Conservation (phyloP, 2,797 vertebrate genomes). For the Acrocephalus scirpaceus region DNA sequence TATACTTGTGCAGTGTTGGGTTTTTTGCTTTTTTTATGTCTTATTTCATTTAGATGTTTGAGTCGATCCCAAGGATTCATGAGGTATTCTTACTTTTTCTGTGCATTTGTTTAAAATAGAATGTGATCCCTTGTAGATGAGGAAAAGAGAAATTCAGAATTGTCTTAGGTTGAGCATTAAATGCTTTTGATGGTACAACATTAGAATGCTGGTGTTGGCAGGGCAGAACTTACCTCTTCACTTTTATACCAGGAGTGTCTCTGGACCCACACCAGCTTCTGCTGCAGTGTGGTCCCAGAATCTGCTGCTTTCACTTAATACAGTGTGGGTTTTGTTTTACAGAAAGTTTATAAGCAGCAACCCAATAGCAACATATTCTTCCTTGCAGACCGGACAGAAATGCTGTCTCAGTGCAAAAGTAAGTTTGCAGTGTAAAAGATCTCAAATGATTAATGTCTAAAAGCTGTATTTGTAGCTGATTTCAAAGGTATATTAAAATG, state of each 20-base stretch:
- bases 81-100: not conserved
- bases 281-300: not conserved
- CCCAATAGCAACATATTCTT: slow-evolving; percentile 96
- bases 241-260: not conserved
- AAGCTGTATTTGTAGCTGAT: not conserved
- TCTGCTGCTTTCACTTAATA: not conserved
- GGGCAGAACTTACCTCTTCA: not conserved
- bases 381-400: slow-evolving; percentile 84
- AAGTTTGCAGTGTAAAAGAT: slow-evolving; percentile 60
- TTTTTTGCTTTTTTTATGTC: not conserved
- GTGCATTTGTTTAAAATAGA: not conserved
- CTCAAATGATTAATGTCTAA: not conserved
- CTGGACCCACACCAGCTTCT: not conserved
- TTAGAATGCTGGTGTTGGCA: not conserved
- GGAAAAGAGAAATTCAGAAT: not conserved
- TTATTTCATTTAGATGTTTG: not conserved
- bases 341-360: slow-evolving; percentile 94
- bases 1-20: not conserved
- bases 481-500: not conserved
- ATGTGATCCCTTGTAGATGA: not conserved
- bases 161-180: not conserved
- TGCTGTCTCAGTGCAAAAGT: slow-evolving; percentile 88
- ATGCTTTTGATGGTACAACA: not conserved
- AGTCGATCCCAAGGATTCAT: not conserved
- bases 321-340: slow-evolving; percentile 63